phyloP scores from a whole-genome alignment of 2,113 vertebrate species.

The Mugil cephalus region DNA sequence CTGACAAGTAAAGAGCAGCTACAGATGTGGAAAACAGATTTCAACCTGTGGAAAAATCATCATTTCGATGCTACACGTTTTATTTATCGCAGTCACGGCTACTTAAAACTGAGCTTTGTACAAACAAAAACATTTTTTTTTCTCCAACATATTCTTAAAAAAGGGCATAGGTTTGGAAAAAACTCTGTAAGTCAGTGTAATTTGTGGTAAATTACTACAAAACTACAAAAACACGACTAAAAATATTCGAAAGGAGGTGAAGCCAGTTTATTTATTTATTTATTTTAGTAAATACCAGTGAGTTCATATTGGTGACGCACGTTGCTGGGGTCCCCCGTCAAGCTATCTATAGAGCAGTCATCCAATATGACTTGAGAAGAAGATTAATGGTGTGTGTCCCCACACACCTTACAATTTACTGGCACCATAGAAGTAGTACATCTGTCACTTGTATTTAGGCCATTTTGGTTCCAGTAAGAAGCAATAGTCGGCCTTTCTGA shows the following conservation, averaged over 20 bases:
- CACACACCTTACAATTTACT: slow-evolving; percentile 55
- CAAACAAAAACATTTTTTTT: not conserved
- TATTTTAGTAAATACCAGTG: slow-evolving; percentile 21
- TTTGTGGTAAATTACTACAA: too few relatives aligned
- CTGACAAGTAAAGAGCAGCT: slow-evolving; percentile 35
- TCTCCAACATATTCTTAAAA: too few relatives aligned
- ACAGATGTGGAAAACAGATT: slow-evolving; percentile 19
- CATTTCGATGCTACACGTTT: slow-evolving; percentile 12
- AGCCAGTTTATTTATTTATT: not conserved
- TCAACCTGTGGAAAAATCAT: slow-evolving; percentile 40
- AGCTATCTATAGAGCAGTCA: slow-evolving; percentile 27
- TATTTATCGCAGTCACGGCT: slow-evolving; percentile 19
- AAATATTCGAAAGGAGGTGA: not conserved
- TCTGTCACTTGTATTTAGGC: slow-evolving; percentile 10
- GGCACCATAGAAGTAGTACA: slow-evolving; percentile 25
- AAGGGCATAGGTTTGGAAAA: too few relatives aligned
- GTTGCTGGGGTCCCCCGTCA: slow-evolving; percentile 14
- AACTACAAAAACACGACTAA: too few relatives aligned
- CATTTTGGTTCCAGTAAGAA: slow-evolving; percentile 8
- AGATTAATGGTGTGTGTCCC: slow-evolving; percentile 25
- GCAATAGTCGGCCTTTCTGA: not conserved
- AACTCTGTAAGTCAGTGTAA: too few relatives aligned
- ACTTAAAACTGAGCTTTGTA: not conserved
- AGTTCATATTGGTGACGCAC: slow-evolving; percentile 47
- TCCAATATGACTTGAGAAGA: slow-evolving; percentile 39